Evolutionary conservation across 2,113 vertebrate genomes (phyloP).

Genomic region (Tragelaphus strepsiceros): DNA sequence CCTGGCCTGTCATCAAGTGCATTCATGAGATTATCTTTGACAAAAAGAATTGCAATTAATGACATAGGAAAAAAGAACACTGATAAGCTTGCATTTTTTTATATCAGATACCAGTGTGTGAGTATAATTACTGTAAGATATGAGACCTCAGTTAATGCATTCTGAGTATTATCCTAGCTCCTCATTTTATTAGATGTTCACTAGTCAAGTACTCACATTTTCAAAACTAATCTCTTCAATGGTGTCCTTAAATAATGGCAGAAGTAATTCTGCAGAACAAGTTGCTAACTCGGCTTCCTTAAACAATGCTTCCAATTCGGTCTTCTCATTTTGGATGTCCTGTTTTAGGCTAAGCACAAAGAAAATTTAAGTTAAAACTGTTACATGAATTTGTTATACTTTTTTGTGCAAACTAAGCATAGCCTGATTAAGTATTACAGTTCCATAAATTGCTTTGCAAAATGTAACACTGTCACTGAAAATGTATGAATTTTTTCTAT

Average conservation of each 20-base stretch:
- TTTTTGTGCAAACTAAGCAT: not conserved
- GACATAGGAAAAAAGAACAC: not conserved
- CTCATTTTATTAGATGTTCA: not conserved
- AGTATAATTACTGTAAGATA: not conserved
- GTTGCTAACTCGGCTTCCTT: constrained; percentile 80
- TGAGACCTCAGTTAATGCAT: not conserved
- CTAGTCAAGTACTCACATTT: constrained; percentile 73
- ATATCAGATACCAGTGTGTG: not conserved
- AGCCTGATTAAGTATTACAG: not conserved
- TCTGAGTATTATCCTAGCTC: not conserved
- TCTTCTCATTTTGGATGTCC: constrained; percentile 34
- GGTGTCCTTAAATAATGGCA: constrained; percentile 82
- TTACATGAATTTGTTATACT: not conserved
- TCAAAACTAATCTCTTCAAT: constrained; percentile 75
- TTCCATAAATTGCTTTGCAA: not conserved
- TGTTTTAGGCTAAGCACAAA: constrained; percentile 58
- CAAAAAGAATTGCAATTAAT: not conserved
- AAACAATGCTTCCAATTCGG: constrained; percentile 75
- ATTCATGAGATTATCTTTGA: not conserved
- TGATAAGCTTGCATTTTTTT: not conserved
- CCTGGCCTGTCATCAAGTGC: not conserved
- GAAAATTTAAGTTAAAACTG: constrained; percentile 39
- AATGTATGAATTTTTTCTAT: not conserved
- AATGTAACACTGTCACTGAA: not conserved
- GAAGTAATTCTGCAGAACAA: constrained; percentile 79